A percentile compares a stretch with the other conserved stretches of the same genome.
phyloP scores from a whole-genome alignment of 2,888 invertebrate genomes.

The Metellina segmentata region DNA sequence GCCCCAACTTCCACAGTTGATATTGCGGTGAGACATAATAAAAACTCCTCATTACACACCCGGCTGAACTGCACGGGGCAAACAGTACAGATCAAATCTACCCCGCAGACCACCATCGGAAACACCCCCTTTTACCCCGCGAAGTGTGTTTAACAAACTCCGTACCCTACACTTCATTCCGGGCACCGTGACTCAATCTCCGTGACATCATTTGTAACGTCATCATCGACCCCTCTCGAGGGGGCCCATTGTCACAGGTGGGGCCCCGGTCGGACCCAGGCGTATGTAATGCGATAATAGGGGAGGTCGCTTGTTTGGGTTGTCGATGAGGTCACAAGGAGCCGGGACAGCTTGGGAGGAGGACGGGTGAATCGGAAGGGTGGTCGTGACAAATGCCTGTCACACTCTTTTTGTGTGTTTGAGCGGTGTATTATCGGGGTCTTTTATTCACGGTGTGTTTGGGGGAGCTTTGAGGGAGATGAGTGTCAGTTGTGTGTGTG shows the following conservation, averaged over 20 bases:
- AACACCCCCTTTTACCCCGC: neutral
- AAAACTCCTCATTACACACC: neutral
- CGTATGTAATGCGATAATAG: slow-evolving; percentile 58
- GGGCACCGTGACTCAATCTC: slow-evolving; percentile 35
- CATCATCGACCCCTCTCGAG: slow-evolving; percentile 31
- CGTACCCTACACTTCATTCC: neutral
- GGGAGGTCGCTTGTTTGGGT: slow-evolving; percentile 1
- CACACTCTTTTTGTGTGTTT: no score
- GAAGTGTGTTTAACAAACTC: slow-evolving; percentile 25
- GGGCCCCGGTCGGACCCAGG: neutral
- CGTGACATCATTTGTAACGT: slow-evolving; percentile 37
- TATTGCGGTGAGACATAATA: no score
- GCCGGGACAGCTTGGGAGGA: no score
- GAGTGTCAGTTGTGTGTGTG: neutral
- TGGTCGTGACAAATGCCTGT: no score
- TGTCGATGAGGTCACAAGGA: neutral
- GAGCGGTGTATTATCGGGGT: no score
- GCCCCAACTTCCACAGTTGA: neutral
- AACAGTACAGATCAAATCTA: slow-evolving; percentile 3
- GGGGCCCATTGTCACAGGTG: slow-evolving; percentile 27
- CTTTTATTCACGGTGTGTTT: no score
- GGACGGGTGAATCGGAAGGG: no score
- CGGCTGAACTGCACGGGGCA: neutral
- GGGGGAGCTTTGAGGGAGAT: neutral
- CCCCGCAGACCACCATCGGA: neutral